These are phyloP conservation scores for Lasioglossum zephyrum DNA, from an alignment of 2,888 invertebrate species.

Conservation along the genomic window DNA sequence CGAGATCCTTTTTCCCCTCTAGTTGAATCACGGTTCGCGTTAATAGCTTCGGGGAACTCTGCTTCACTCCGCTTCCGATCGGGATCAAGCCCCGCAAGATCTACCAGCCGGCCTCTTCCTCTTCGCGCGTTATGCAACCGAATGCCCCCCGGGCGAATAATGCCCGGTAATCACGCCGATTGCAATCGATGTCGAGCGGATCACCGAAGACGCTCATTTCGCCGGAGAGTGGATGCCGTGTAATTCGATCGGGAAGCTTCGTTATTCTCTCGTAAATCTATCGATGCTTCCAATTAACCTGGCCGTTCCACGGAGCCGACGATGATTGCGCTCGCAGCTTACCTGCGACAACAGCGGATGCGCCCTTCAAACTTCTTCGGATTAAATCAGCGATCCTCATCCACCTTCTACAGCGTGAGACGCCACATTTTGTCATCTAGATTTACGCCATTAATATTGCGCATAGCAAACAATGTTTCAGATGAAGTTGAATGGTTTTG, in stretches of 20 bases:
- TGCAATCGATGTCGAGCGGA: constrained; percentile 16
- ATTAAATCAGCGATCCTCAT: not conserved
- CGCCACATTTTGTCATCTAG: no score
- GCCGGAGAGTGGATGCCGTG: not conserved
- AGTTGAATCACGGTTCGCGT: constrained; percentile 66
- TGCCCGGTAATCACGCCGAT: constrained; percentile 39
- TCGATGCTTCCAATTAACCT: not conserved
- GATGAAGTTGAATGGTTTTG: no score
- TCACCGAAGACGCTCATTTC: constrained; percentile 1
- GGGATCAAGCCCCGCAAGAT: constrained; percentile 44
- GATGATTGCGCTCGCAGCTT: not conserved
- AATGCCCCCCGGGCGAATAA: constrained; percentile 21
- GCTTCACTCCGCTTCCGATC: constrained; percentile 58
- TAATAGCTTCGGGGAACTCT: constrained; percentile 70
- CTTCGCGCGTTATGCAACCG: constrained; percentile 36
- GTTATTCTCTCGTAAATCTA: constrained; percentile 12
- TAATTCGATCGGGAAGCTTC: constrained; percentile 14
- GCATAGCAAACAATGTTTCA: no score
- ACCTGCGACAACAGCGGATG: not conserved
- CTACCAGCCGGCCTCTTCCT: constrained; percentile 33
- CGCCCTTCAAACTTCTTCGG: not conserved
- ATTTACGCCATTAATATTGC: no score
- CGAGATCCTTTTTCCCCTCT: not conserved
- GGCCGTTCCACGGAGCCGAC: not conserved
- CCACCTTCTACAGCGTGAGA: no score